Base-by-base conservation (phyloP, 2,113 vertebrate genomes). In the Myiozetetes cayanensis region DNA sequence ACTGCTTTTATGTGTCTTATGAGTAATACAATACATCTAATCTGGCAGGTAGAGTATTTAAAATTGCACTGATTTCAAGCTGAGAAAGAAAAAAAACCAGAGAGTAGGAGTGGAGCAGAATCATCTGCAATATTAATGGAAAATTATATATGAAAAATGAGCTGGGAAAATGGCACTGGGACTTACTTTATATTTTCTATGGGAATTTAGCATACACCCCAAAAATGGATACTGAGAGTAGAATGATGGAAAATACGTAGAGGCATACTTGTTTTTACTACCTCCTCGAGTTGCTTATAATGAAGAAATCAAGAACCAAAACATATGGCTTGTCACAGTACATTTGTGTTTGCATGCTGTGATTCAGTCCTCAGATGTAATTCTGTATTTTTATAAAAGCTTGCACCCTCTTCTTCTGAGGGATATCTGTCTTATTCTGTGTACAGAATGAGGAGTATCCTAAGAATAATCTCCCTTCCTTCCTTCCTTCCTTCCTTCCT, bases 331-430 rank as follows among this genome's bases (percentile, higher is more conserved):
- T 68, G 12, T 47, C 35, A 70, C 4, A 8, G 37, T 50, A 73
- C 28, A 18, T 65, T 31, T 61, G 19, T 79, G 16, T 68, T 56
- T 77, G 12, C 8, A 11, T 58, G 49, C 37, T 70, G 17, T 41
- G 68, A 53, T 53, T 80, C 53, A 77, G 20, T 30, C 22, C 28
- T 70, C 63, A 66, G 24, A 44, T 8, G 27, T 4, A 62, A 67
- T 41, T 47, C 31, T 73, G 31, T 18, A 22, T 71, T 85, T 85
- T 67, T 82, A 73, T 10, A 43, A 20, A 61, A 83, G 30, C 8
- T 72, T 67, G 31, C 47, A 83, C 0, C 0, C 14, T 80, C 35
- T 52, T 68, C 33, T 67, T 65, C 52, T 0, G 0, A 46, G 46
- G 44, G 18, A 35, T 59, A 2, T 30, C 41, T 56, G 14, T 22